Percentiles rank a stretch among this genome's conserved stretches.
phyloP scores from a whole-genome alignment of 2,113 vertebrate species.

The Microtus richardsoni region DNA sequence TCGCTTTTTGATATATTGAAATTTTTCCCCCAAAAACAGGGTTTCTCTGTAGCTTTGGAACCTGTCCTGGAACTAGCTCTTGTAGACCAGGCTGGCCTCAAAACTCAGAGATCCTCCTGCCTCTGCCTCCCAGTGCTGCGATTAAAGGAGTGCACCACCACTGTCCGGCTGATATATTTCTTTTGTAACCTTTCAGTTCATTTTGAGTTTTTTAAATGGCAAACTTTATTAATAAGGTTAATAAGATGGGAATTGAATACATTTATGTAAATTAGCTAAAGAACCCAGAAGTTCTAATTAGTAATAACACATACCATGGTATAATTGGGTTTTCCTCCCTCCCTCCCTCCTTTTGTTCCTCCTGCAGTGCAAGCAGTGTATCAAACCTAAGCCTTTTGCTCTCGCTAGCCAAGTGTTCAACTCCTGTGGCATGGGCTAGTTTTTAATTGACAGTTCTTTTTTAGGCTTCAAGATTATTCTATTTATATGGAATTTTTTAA shows the following conservation, averaged over 20 bases:
- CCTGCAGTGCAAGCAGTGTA: background rate
- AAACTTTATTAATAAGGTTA: background rate
- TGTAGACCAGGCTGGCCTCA: too few relatives aligned
- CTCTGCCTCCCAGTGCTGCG: too few relatives aligned
- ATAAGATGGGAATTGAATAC: background rate
- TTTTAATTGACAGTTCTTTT: constrained; percentile 24
- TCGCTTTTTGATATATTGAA: background rate
- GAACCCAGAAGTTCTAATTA: constrained; percentile 25
- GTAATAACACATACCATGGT: background rate
- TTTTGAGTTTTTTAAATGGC: background rate
- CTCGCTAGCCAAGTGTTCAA: background rate
- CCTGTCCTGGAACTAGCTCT: too few relatives aligned
- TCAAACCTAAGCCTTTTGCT: background rate
- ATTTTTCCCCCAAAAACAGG: background rate
- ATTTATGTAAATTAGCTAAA: constrained; percentile 5
- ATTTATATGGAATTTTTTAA: background rate
- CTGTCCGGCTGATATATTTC: background rate
- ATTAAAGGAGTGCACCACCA: too few relatives aligned
- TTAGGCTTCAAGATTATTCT: constrained; percentile 2
- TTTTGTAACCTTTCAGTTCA: background rate
- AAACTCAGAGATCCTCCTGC: too few relatives aligned
- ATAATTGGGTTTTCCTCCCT: background rate
- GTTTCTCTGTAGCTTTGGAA: too few relatives aligned
- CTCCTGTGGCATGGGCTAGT: background rate
- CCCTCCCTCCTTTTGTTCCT: background rate